Base-by-base conservation (phyloP, 1,140 invertebrate genomes). In the Zophobas atratus region DNA sequence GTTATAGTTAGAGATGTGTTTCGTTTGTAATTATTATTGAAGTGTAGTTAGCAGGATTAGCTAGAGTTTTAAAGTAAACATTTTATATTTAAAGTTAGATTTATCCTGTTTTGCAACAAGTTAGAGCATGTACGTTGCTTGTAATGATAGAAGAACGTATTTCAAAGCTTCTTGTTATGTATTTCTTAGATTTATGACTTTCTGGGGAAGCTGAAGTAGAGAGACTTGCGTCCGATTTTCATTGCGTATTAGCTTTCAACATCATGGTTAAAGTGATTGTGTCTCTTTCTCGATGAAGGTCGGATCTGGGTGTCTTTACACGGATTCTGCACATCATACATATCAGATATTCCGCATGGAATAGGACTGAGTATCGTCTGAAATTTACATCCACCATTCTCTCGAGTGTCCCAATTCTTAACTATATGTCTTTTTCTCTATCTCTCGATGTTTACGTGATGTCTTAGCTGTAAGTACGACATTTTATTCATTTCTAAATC, bases 211-310 rank as follows among this genome's bases (percentile, higher is more conserved):
- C 60, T 32, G 60, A 39, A 41, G n/a, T 48, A 43, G 38, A 43
- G 60, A 67, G 38, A 43, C 60, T 67, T 20, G 36, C 8, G 55
- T 57, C 39, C 60, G 60, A 67, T 20, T 43, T 67, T 67, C 60
- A 67, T 43, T 67, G 60, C 1, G 43, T 32, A 34, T 67, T 32
- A 8, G 41, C 43, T 67, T 46, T 67, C n/a, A 77, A 77, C 60
- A 77, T 77, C 76, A 39, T 35, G 53, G 20, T 51, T 20, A 51
- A 78, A 82, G 80, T 83, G 83, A 84, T 84, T 84, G 83, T 84
- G 83, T 83, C 83, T 84, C 83, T 81, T 78, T 80, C 76, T 41
- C 56, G 39, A 71, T 72, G 76, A 75, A 71, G 70, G 6, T 41
- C 34, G 39, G 57, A 56, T 35, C 56, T 5, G 39, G 20, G 60